Conservation (phyloP, 30 jellyfish, hydroid and myxozoan species). For the Hydractinia symbiolongicarpus region DNA sequence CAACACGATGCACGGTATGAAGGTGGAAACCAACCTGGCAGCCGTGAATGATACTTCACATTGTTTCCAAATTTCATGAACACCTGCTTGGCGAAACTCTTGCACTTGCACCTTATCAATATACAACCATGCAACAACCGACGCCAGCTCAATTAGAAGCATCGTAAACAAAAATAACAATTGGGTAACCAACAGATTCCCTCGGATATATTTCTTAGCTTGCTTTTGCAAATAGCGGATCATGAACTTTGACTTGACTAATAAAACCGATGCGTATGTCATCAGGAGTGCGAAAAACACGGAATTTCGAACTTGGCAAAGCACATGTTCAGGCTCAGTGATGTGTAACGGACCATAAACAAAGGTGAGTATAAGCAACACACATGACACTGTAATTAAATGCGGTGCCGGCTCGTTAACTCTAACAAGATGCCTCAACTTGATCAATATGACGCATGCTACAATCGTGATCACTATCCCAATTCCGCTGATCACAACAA, state of each 20-base stretch:
- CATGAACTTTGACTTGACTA: constrained; percentile 34
- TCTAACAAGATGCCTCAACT: constrained; percentile 32
- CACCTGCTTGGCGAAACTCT: constrained; percentile 30
- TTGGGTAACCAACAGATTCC: not conserved
- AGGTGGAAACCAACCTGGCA: constrained; percentile 48
- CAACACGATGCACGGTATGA: constrained; percentile 42
- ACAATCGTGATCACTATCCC: constrained; percentile 38
- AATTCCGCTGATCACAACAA: constrained; percentile 36
- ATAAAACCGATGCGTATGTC: constrained; percentile 31
- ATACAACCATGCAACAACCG: constrained; percentile 45
- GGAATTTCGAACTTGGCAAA: constrained; percentile 56
- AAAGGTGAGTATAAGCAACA: constrained; percentile 43
- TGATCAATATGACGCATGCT: constrained; percentile 13
- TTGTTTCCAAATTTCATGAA: constrained; percentile 32
- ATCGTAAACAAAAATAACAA: constrained; percentile 25
- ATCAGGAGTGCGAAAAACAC: constrained; percentile 43
- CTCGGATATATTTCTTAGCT: constrained; percentile 17
- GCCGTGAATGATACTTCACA: constrained; percentile 55
- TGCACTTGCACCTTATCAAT: constrained; percentile 43
- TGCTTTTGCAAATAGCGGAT: constrained; percentile 14
- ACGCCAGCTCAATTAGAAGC: constrained; percentile 23
- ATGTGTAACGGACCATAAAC: constrained; percentile 51
- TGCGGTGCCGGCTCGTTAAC: constrained; percentile 48
- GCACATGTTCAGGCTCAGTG: constrained; percentile 39
- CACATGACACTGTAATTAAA: constrained; percentile 24